Evolutionary conservation across 2,113 vertebrate genomes (phyloP).

Genomic region (Archilochus colubris): DNA sequence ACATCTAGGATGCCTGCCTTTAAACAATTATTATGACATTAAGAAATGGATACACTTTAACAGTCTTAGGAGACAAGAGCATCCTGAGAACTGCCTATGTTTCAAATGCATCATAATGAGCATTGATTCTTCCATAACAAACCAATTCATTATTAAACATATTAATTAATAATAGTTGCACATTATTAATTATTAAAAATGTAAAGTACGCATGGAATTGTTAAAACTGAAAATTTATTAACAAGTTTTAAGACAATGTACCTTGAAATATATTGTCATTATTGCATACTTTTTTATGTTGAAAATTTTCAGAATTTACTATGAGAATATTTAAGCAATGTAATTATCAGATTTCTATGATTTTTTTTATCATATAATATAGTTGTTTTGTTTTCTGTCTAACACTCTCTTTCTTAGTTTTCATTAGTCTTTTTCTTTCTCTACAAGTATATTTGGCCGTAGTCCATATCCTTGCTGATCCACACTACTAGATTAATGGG

Average conservation of each 20-base stretch:
- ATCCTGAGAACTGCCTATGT: background rate
- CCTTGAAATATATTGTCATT: background rate
- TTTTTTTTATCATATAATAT: background rate
- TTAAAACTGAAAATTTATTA: background rate
- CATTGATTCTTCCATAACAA: background rate
- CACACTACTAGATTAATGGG: background rate
- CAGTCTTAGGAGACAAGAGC: background rate
- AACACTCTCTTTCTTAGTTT: background rate
- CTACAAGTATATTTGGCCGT: background rate
- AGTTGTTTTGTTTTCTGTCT: background rate
- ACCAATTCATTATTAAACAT: background rate
- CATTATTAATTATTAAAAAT: background rate
- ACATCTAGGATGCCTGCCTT: background rate
- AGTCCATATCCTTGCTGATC: background rate
- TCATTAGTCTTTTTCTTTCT: background rate
- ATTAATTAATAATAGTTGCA: background rate
- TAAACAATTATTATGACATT: background rate
- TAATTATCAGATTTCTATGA: background rate
- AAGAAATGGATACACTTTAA: background rate
- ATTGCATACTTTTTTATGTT: background rate
- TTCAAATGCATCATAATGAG: background rate
- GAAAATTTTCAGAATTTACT: background rate
- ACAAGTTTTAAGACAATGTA: background rate
- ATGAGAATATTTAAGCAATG: background rate
- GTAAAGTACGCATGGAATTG: fast-evolving